Conservation (phyloP, 2,888 invertebrate species). For the Alloscopus bannaensis region DNA sequence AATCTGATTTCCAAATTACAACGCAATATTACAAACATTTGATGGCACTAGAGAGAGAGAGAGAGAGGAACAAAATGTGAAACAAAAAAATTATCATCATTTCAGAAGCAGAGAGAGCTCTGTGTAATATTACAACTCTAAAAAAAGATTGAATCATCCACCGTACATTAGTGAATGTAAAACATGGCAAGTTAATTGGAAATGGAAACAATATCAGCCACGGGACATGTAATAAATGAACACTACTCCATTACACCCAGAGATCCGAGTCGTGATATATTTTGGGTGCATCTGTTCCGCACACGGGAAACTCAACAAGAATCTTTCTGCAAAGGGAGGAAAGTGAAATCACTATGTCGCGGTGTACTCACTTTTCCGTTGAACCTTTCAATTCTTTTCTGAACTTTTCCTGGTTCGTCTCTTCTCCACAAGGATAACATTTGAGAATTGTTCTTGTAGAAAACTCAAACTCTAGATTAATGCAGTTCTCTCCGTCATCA, state of each 20-base stretch:
- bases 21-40: background rate
- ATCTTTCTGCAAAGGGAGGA: no score
- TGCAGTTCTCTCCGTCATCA: no score
- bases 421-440: no score
- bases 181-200: conserved; percentile 69
- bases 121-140: background rate
- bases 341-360: no score
- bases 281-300: no score
- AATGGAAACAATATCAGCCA: conserved; percentile 65
- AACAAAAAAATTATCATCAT: conserved; percentile 27
- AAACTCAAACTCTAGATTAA: no score
- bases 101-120: background rate
- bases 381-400: no score
- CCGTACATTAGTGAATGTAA: conserved; percentile 15
- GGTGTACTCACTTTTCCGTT: no score
- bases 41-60: background rate
- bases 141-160: conserved; percentile 22
- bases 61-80: conserved; percentile 6
- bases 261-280: no score
- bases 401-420: no score
- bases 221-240: conserved; percentile 39
- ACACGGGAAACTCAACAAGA: no score
- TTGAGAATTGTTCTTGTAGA: no score
- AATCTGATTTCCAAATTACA: conserved; percentile 28
- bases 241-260: conserved; percentile 5